Base-by-base conservation (phyloP, 2,113 vertebrate species). In the Cariama cristata region DNA sequence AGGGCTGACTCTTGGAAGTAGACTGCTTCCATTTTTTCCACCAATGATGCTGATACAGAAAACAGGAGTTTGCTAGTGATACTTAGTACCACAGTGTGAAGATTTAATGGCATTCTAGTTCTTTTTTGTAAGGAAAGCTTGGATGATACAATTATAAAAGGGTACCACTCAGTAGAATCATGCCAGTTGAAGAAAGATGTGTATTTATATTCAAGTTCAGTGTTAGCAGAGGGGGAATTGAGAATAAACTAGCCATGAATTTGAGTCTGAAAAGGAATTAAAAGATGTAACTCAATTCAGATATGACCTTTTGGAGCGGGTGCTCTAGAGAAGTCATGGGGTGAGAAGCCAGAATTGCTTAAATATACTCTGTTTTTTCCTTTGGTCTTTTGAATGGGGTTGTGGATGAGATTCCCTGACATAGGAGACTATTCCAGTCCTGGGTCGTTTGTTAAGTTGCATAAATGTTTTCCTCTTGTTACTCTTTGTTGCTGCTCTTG, bases 331-430 rank as follows among this genome's bases (percentile, higher is more conserved):
- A 59, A 64, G 17, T 79, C 24, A 9, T 27, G 23, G n/a, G 3
- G 2, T 50, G 35, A 55, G 67, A 72, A 80, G 45, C 63, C 18
- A 30, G 5, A 28, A 24, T 77, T 66, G 32, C 11, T 84, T 3
- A 23, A 2, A 2, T 1, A 0, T 14, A 2, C 6, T 79, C 12
- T 58, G 15, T 38, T 62, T 72, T 13, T 52, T 17, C 2, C 15
- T 14, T 58, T 67, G 32, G 7, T 62, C 59, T 81, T 67, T 33
- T 55, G 23, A 55, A 30, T 52, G 19, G 18, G 4, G 5, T 23
- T 81, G 27, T 27, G 40, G 16, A 2, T 86, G 30, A 21, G 52
- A 11, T 35, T 92, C 42, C 23, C 8, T 88, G 50, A 45, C 6
- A 1, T 14, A 30, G 67, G 7, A 80, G 32, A 33, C 5, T 17